Base-by-base conservation (phyloP, 2,888 invertebrate species). In the Clusia tigrina region DNA sequence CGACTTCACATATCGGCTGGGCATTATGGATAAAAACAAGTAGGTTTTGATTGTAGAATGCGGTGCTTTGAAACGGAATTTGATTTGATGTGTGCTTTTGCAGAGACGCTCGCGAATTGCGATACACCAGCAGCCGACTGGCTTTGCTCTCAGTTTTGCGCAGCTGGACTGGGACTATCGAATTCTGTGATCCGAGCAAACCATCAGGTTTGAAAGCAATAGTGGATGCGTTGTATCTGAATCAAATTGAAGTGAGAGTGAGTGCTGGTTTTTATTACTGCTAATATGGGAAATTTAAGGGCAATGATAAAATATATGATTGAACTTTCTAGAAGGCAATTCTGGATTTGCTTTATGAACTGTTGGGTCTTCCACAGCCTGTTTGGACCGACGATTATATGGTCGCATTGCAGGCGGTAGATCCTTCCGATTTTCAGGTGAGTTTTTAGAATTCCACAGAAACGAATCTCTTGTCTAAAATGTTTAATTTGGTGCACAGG, bases 311-410 rank as follows among this genome's bases (percentile, higher is more conserved):
- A 0, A n/a, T 15, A 3, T 6, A 2, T 22, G 17, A 10, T 46
- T 22, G 2, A 15, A 23, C 32, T 22, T 54, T 46, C 5, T 83
- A 95, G 94, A 93, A 94, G 88, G 94, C 95, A 58, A 91, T 97
- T 76, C 85, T 98, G 81, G 96, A 97, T 84, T 87, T 97, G 67
- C 85, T 98, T 51, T 97, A 94, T 81, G 96, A 97, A 82, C 85
- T 98, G 63, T 88, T 97, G 72, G 91, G 93, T 63, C 85, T 97
- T 69, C 92, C 93, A 51, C 89, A 94, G 80, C 96, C 96, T 0
- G 91, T 91, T 75, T 96, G 95, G 95, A 95, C 95, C 1, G 95
- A 95, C 76, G 95, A 97, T 82, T 91, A 96, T 73, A 90, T 91
- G 52, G 91, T 93, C 42, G 96, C 96, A 1, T 84, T 97, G 68